Percentiles rank a stretch among this genome's conserved stretches.
Evolutionary conservation across 2,797 vertebrate species (phyloP).

Genomic region (Bryconaethiops microstoma): DNA sequence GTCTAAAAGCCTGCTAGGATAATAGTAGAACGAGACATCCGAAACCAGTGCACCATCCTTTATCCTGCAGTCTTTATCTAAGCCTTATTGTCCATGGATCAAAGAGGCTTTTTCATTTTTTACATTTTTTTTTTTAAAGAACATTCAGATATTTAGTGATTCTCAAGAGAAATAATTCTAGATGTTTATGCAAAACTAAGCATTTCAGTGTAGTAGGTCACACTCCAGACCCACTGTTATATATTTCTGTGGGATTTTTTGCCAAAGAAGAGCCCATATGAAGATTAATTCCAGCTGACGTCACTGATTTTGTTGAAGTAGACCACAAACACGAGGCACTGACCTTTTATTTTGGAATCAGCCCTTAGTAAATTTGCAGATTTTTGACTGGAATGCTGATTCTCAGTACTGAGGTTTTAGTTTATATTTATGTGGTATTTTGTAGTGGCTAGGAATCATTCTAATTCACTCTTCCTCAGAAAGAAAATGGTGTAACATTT

Average conservation of each 20-base stretch:
- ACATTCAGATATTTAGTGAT: background rate
- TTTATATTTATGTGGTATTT: too few relatives aligned
- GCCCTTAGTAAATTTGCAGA: too few relatives aligned
- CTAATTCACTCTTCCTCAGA: background rate
- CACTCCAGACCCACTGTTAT: background rate
- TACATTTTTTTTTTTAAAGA: background rate
- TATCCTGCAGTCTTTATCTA: background rate
- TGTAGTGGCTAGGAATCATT: too few relatives aligned
- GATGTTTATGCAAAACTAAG: background rate
- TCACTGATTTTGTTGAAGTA: background rate
- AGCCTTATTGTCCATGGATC: too few relatives aligned
- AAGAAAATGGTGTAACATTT: background rate
- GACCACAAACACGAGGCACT: background rate
- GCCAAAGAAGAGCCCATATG: background rate
- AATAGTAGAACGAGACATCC: background rate
- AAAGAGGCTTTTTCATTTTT: background rate
- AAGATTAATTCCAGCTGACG: background rate
- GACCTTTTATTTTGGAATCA: background rate
- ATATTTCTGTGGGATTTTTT: background rate
- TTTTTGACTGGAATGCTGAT: too few relatives aligned
- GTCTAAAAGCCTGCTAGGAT: background rate
- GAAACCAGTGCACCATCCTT: conserved; percentile 31
- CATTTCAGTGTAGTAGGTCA: background rate
- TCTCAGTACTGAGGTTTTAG: too few relatives aligned
- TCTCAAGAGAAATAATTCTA: background rate